Evolutionary conservation across 2,113 vertebrate genomes (phyloP).

Genomic region (Pelobates fuscus): DNA sequence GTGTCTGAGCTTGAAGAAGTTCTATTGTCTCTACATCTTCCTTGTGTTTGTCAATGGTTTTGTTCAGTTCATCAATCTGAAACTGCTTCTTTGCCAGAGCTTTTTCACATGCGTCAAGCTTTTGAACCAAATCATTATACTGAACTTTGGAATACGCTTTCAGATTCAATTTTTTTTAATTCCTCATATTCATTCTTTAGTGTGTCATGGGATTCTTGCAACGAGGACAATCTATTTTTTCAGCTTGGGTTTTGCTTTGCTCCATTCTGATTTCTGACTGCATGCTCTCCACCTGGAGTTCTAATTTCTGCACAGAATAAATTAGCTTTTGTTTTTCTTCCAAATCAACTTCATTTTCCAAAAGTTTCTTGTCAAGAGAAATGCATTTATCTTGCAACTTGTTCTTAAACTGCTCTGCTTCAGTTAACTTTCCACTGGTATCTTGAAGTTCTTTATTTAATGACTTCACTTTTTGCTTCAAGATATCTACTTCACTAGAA

Average conservation of each 20-base stretch:
- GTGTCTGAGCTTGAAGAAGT: constrained; percentile 89
- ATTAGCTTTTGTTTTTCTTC: constrained; percentile 83
- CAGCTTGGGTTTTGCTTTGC: constrained; percentile 81
- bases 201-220: constrained; percentile 25
- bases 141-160: constrained; percentile 65
- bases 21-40: constrained; percentile 87
- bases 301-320: constrained; percentile 77
- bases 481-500: constrained; percentile 79
- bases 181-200: constrained; percentile 15
- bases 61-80: constrained; percentile 88
- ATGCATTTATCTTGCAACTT: constrained; percentile 91
- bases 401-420: constrained; percentile 92
- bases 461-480: constrained; percentile 81
- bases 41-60: constrained; percentile 80
- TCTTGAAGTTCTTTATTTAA: constrained; percentile 91
- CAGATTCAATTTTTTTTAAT: constrained; percentile 37
- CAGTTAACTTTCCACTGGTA: constrained; percentile 85
- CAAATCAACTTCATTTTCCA: constrained; percentile 71
- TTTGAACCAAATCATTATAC: constrained; percentile 71
- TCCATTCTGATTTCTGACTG: constrained; percentile 81
- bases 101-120: constrained; percentile 79
- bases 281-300: constrained; percentile 88
- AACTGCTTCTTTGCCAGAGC: constrained; percentile 87
- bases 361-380: constrained; percentile 79
- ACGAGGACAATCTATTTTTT: constrained; percentile 57